Base-by-base conservation (phyloP, 2,797 vertebrate species). In the Carapus acus region DNA sequence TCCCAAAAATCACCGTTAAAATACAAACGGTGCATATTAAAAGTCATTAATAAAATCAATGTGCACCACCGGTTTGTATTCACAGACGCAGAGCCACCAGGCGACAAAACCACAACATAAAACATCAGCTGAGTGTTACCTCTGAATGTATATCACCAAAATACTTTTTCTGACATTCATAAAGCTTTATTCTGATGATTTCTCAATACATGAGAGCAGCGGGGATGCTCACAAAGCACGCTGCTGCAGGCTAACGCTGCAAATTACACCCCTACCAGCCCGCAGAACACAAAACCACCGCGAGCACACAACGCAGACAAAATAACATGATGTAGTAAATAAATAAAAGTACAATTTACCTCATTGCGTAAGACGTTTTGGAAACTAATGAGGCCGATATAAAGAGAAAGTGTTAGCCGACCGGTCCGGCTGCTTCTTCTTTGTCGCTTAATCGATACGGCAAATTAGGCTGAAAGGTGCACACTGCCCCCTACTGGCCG, bases 301-400 rank as follows among this genome's bases (percentile, higher is more conserved):
- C 3, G 31, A 3, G 14, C 14, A 4, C 3, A 33, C 3, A 7
- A 33, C 14, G 6, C 31, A 7, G 14, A 36, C 3, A n/a, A 1
- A 0, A 3, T 0, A 12, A n/a, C n/a, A n/a, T n/a, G n/a, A n/a
- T n/a, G n/a, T n/a, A n/a, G n/a, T n/a, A n/a, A n/a, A n/a, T n/a
- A n/a, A n/a, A n/a, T n/a, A n/a, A n/a, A n/a, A 4, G 7, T 7
- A 23, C 1, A 20, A 4, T 46, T n/a, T 66, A 88, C 89, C 89
- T 89, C 88, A 90, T 90, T 83, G 86, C 70, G 86, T 89, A 90
- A 65, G 88, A 88, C 88, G 87, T 89, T 74, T 88, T 89, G 86
- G 69, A 74, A 12, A 18, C 62, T 79, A 14, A 54, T 46, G 11
- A 22, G 2, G 18, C 22, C 60, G 64, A 54, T 3, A 11, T 4